These are phyloP conservation scores for Corydoras sp. DNA, from an alignment of 2,113 vertebrate species.

Conservation along the genomic window DNA sequence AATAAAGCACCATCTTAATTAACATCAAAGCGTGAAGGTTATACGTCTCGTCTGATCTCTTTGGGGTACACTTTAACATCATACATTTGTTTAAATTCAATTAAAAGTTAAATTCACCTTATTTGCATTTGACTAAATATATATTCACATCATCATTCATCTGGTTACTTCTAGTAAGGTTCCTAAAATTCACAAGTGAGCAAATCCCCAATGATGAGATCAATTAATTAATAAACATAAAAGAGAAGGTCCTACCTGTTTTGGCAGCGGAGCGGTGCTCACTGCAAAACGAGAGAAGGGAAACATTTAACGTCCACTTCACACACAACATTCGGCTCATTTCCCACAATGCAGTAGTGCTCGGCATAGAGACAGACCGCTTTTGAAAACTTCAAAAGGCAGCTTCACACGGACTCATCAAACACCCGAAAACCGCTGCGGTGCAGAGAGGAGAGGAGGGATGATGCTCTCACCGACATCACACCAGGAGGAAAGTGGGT, in stretches of 20 bases:
- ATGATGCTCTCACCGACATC: no score
- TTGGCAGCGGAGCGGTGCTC: constrained; percentile 90
- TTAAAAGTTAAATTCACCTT: no score
- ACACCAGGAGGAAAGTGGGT: no score
- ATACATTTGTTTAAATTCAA: no score
- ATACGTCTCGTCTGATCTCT: no score
- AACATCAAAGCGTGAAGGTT: no score
- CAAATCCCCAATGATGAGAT: background rate
- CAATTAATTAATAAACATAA: background rate
- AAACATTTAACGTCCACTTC: background rate
- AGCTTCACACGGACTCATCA: constrained; percentile 11
- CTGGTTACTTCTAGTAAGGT: no score
- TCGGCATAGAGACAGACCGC: background rate
- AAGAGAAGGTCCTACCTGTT: constrained; percentile 76
- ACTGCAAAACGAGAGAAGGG: constrained; percentile 65
- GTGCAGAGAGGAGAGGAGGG: background rate
- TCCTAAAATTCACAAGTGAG: no score
- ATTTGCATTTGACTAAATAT: no score
- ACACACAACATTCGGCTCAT: background rate
- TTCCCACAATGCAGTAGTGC: background rate
- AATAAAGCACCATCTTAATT: no score
- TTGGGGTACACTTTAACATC: no score
- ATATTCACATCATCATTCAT: no score
- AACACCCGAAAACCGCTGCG: background rate
- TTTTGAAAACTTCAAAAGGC: constrained; percentile 5